phyloP scores from a whole-genome alignment of 2,113 vertebrate genomes.

The Buteo buteo region DNA sequence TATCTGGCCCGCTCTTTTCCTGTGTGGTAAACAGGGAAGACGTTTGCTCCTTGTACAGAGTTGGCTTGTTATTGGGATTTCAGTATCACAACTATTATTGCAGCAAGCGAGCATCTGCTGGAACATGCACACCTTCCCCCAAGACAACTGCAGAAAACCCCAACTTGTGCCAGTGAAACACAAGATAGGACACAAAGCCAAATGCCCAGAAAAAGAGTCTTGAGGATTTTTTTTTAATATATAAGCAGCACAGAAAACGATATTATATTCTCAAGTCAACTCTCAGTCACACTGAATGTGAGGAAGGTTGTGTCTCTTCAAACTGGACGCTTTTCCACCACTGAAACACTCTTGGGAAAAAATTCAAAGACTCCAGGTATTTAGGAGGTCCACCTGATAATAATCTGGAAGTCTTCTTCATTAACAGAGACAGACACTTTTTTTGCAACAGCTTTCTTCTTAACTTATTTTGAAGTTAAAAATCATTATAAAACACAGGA shows the following conservation, averaged over 20 bases:
- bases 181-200: background rate
- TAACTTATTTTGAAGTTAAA: background rate
- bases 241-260: fast-evolving
- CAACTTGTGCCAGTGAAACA: background rate
- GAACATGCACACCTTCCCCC: background rate
- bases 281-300: background rate
- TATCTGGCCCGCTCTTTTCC: background rate
- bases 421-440: background rate
- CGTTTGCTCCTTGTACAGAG: background rate
- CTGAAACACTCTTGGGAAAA: background rate
- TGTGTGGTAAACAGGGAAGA: background rate
- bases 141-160: background rate
- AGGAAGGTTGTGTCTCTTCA: background rate
- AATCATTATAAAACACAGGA: background rate
- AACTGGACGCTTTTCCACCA: fast-evolving
- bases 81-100: background rate
- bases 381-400: background rate
- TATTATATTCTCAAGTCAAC: background rate
- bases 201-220: background rate
- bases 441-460: background rate
- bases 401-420: background rate
- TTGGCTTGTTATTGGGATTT: background rate
- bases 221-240: no score
- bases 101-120: background rate
- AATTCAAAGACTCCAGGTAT: background rate